Base-by-base conservation (phyloP, 2,113 vertebrate genomes). In the Microcebus lehilahytsara region DNA sequence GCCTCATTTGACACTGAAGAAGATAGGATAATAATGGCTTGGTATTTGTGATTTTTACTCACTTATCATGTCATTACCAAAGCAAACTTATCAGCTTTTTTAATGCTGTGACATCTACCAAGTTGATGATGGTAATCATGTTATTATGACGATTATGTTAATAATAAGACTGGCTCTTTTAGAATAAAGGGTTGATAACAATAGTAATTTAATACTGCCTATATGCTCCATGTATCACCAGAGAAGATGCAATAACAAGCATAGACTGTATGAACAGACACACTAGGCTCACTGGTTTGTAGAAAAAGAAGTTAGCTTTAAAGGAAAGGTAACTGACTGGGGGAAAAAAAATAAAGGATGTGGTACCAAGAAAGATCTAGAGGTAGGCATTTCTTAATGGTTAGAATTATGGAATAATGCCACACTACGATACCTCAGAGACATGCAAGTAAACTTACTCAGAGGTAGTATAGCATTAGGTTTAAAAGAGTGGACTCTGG, bases 21-120 rank as follows among this genome's bases (percentile, higher is more conserved):
- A 96, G 96, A 96, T 13, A 0, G 10, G 46, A 94, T 97, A 98
- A 98, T 98, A 98, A 96, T 92, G 74, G 30, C 67, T 96, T 96
- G 69, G 85, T 96, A 97, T 97, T 97, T 98, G 95, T 96, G 95
- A 95, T 92, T 90, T 97, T 97, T 97, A 96, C 58, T 49, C 84
- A 97, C 88, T 93, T 66, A 84, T 95, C 37, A 91, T 97, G 83
- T 83, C 75, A 84, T 95, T 81, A 69, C 49, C 91, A 74, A 16
- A 75, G 46, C 49, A 92, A 94, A 96, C 60, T 75, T 89, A 94
- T 95, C 71, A 86, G 34, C 20, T 96, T 23, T 66, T 93, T 86
- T 89, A 66, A 93, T 93, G 58, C 13, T 90, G 60, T 75, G 71
- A 69, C 51, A 89, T 93, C 72, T 79, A 62, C 34, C 67, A 86